phyloP scores from a whole-genome alignment of 2,113 vertebrate species.

The Dunckerocampus dactyliophorus region DNA sequence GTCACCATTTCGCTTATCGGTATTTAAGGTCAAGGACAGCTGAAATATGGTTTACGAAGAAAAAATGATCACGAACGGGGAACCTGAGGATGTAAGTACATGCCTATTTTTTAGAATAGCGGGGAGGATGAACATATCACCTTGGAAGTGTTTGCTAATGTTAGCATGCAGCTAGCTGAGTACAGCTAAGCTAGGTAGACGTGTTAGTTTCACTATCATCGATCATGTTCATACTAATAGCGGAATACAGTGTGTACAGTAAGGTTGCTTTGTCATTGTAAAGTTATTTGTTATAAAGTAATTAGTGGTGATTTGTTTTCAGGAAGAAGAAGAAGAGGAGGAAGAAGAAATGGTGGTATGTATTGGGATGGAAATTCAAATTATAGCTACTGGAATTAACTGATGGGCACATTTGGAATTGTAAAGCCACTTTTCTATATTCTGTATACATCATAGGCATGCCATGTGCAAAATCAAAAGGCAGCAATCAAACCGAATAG shows the following conservation, averaged over 20 bases:
- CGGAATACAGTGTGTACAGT: too few species aligned
- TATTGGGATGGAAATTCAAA: neutral
- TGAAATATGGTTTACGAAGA: slow-evolving; percentile 70
- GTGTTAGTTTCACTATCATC: neutral
- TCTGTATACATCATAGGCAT: too few species aligned
- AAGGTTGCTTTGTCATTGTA: too few species aligned
- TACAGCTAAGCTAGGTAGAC: slow-evolving; percentile 16
- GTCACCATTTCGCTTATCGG: slow-evolving; percentile 5
- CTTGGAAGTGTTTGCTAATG: neutral
- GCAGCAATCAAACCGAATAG: too few species aligned
- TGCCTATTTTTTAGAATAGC: neutral
- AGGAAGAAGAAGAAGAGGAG: slow-evolving; percentile 65
- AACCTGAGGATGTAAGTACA: slow-evolving; percentile 64
- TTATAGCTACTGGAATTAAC: too few species aligned
- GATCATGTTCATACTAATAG: neutral
- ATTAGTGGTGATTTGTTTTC: slow-evolving; percentile 14
- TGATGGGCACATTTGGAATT: too few species aligned
- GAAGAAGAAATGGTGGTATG: slow-evolving; percentile 75
- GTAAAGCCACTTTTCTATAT: too few species aligned
- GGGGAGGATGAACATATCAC: accelerated
- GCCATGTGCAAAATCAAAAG: too few species aligned
- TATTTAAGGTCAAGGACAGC: slow-evolving; percentile 9
- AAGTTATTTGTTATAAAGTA: neutral
- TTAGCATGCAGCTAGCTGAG: slow-evolving; percentile 6
- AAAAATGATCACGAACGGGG: slow-evolving; percentile 69